These are phyloP conservation scores for Gnathonemus longibarbis DNA, from an alignment of 2,113 vertebrate genomes.

Conservation along the genomic window DNA sequence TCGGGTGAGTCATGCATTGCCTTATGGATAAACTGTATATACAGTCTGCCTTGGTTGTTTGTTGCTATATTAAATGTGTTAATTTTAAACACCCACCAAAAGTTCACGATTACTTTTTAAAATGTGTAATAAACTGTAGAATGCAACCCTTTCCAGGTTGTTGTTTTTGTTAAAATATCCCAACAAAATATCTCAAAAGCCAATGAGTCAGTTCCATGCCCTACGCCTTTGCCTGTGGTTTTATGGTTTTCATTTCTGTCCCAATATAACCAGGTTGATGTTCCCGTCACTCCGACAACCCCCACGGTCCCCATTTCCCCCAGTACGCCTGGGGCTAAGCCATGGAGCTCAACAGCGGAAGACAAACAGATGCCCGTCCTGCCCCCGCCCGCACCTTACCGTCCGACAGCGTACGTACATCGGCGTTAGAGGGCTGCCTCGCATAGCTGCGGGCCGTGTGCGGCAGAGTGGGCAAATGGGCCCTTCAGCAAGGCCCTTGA, in stretches of 20 bases:
- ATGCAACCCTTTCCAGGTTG: background rate
- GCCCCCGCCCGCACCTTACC: slow-evolving; percentile 55
- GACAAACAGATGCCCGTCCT: slow-evolving; percentile 66
- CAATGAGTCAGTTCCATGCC: background rate
- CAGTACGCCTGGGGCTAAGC: slow-evolving; percentile 76
- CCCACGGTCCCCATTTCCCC: slow-evolving; percentile 80
- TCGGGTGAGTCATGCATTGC: slow-evolving; percentile 55
- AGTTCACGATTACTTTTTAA: background rate
- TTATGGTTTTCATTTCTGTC: background rate
- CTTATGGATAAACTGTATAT: background rate
- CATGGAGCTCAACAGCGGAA: slow-evolving; percentile 74
- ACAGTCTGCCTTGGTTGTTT: background rate
- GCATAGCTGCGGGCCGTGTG: background rate
- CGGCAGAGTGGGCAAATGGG: background rate
- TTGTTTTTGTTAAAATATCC: background rate
- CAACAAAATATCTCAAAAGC: background rate
- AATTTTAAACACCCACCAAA: background rate
- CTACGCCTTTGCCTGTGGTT: background rate
- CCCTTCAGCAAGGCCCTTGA: background rate
- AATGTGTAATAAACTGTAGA: background rate
- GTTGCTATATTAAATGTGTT: background rate
- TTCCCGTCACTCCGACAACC: slow-evolving; percentile 60
- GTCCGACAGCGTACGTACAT: slow-evolving; percentile 79
- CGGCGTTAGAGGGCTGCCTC: too few relatives aligned
- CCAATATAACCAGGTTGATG: slow-evolving; percentile 53